Evolutionary conservation across 2,888 invertebrate species (phyloP).

Genomic region (Omphaloscelis lunosa): DNA sequence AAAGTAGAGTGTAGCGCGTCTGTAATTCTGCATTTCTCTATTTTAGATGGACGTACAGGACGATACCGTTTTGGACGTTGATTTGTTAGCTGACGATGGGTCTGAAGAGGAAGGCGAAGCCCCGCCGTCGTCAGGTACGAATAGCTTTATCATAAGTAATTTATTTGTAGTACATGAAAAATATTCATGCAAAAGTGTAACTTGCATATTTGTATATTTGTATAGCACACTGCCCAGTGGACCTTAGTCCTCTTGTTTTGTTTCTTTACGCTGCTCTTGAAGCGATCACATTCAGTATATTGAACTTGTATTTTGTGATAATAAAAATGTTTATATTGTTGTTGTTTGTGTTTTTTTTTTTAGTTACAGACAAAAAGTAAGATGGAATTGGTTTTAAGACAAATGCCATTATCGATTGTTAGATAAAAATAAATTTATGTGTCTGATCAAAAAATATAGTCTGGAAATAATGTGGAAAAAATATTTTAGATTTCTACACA

Average conservation of each 20-base stretch:
- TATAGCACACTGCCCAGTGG: not conserved
- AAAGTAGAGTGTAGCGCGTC: conserved; percentile 40
- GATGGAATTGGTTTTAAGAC: not conserved
- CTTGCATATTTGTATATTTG: conserved; percentile 15
- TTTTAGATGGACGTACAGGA: conserved; percentile 89
- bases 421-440: not conserved
- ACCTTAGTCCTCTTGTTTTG: conserved; percentile 19
- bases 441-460: not conserved
- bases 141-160: not conserved
- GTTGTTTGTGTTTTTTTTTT: not conserved
- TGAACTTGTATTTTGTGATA: not conserved
- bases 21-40: conserved; percentile 48
- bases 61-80: conserved; percentile 92
- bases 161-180: not conserved
- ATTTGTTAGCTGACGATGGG: conserved; percentile 93
- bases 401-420: not conserved
- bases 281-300: not conserved
- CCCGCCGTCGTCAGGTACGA: conserved; percentile 90
- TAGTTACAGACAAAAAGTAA: not conserved
- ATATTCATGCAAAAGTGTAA: conserved; percentile 7
- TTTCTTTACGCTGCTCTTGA: not conserved
- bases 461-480: conserved; percentile 24
- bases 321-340: conserved; percentile 13
- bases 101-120: conserved; percentile 94
- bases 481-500: conserved; percentile 86